Evolutionary conservation across 1,140 invertebrate genomes (phyloP).

Genomic region (Diorhabda carinulata): DNA sequence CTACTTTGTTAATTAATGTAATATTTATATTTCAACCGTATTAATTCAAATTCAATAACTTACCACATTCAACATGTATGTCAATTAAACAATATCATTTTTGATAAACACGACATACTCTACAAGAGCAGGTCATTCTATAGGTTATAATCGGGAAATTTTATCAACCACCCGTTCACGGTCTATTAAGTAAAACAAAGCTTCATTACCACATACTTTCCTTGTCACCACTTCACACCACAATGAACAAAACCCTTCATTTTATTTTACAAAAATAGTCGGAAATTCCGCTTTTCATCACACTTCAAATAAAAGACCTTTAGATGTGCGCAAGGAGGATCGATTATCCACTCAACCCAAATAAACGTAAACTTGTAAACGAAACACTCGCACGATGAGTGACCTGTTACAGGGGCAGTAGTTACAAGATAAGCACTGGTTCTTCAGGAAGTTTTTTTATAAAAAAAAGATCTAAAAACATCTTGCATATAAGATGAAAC

Average conservation of each 20-base stretch:
- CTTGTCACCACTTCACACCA: background rate
- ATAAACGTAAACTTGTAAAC: constrained; percentile 11
- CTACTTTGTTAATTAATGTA: no score
- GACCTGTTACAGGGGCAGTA: background rate
- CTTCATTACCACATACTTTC: background rate
- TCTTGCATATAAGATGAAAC: no score
- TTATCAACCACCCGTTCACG: background rate
- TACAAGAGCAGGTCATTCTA: background rate
- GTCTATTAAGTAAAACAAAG: background rate
- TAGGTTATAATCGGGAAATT: background rate
- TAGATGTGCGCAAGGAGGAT: constrained; percentile 4
- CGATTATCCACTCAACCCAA: constrained; percentile 15
- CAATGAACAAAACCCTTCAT: constrained; percentile 3
- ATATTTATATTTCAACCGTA: no score
- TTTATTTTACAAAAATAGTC: constrained; percentile 3
- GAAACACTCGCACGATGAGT: constrained; percentile 8
- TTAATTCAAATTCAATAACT: no score
- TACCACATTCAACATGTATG: no score
- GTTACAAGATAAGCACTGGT: no score
- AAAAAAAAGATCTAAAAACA: no score
- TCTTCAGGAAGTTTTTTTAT: no score
- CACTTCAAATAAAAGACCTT: constrained; percentile 1
- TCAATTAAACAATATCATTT: no score
- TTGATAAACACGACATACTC: no score
- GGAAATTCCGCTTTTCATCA: constrained; percentile 12